Base-by-base conservation (phyloP, 2,888 invertebrate species). In the Agapostemon virescens region DNA sequence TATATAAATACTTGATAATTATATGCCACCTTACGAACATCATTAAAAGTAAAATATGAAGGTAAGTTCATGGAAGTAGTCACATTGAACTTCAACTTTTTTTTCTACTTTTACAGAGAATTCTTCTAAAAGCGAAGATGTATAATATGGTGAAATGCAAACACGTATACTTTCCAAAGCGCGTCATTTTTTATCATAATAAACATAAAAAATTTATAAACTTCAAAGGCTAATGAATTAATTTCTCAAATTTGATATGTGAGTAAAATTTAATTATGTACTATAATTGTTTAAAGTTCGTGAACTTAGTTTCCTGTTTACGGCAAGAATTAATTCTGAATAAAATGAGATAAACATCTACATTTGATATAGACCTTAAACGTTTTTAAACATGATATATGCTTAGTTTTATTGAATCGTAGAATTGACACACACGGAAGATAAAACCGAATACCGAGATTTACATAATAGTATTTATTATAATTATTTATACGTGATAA, bases 401-500 rank as follows among this genome's bases (percentile, higher is more conserved):
- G 20, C 38, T 30, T 64, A 20, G 11, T 11, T 40, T 15, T 33
- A 55, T 33, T 20, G 2, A n/a, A 74, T 74, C 30, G 26, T 26
- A 61, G 36, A 36, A n/a, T 63, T 26, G 20, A 33, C 15, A 49
- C 52, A 49, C 15, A 36, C 26, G 40, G 9, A 63, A 52, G 55
- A 72, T 45, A 79, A 20, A 30, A 68, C 30, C 52, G 20, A 69
- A 30, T 42, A 40, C 11, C 63, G 42, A 58, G 42, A 71, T 74
- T 68, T 77, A 66, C 67, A 74, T 75, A 77, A 77, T 79, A 76
- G 66, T 64, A 66, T 84, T 84, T 84, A 85, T 81, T 85, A 68
- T 49, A 72, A 42, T 74, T 68, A 82, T 69, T 71, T 82, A 71
- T 74, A 77, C n/a, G 55, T 79, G 79, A 82, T 42, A 82, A 81